Conservation (phyloP, 2,888 invertebrate genomes). For the Drosophila lutescens region DNA sequence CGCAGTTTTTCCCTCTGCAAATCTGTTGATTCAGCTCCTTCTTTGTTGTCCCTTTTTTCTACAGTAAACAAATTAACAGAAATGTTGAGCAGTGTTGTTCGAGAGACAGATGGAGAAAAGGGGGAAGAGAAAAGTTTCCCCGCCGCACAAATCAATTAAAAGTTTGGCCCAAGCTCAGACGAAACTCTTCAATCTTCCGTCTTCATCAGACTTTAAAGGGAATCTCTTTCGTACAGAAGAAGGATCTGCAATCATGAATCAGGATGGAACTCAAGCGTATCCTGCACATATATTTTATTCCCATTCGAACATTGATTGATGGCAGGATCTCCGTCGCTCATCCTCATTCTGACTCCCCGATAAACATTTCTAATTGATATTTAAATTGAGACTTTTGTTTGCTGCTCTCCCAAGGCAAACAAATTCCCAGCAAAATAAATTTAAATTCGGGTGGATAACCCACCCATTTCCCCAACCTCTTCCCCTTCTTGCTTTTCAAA, state of each 20-base stretch:
- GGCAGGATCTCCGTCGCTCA: slow-evolving; percentile 6
- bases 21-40: slow-evolving; percentile 33
- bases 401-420: slow-evolving; percentile 23
- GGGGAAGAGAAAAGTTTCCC: slow-evolving; percentile 14
- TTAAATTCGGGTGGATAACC: slow-evolving; percentile 43
- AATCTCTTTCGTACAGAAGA: background rate
- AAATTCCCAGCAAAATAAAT: slow-evolving; percentile 39
- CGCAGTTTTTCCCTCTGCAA: slow-evolving; percentile 25
- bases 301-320: slow-evolving; percentile 50
- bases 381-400: slow-evolving; percentile 41
- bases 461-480: background rate
- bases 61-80: slow-evolving; percentile 42
- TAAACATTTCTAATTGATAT: slow-evolving; percentile 46
- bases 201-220: slow-evolving; percentile 25
- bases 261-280: background rate
- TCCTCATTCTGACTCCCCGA: background rate
- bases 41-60: background rate
- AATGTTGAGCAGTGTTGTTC: slow-evolving; percentile 29
- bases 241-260: slow-evolving; percentile 24
- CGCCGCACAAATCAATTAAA: slow-evolving; percentile 50
- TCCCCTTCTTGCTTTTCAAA: background rate
- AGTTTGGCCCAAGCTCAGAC: slow-evolving; percentile 27
- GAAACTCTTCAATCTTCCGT: slow-evolving; percentile 23
- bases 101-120: slow-evolving; percentile 2
- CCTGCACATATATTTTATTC: slow-evolving; percentile 11